phyloP scores from a whole-genome alignment of 2,797 vertebrate species.

The Cryptoblepharus egeriae region DNA sequence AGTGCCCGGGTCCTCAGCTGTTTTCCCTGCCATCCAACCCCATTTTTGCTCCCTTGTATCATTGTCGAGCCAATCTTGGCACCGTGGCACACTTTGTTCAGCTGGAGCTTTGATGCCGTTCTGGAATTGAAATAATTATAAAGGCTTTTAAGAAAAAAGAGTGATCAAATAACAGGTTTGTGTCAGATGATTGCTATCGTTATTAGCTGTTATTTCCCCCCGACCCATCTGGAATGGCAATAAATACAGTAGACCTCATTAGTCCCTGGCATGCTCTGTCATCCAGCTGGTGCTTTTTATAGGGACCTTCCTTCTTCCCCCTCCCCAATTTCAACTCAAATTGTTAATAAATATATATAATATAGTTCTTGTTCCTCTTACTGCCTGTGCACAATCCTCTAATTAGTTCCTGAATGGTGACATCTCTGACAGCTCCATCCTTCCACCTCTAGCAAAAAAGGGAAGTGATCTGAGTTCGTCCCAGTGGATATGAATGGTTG shows the following conservation, averaged over 20 bases:
- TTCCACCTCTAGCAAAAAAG: background rate
- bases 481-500: background rate
- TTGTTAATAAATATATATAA: slow-evolving; percentile 7
- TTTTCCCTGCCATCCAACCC: background rate
- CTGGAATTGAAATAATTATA: background rate
- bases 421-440: slow-evolving; percentile 36
- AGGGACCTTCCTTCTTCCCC: slow-evolving; percentile 17
- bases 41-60: background rate
- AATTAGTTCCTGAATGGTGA: slow-evolving; percentile 34
- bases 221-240: background rate
- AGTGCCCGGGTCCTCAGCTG: background rate
- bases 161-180: background rate
- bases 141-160: background rate
- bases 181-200: fast-evolving
- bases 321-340: slow-evolving; percentile 22
- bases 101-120: background rate
- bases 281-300: slow-evolving; percentile 10
- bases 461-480: background rate
- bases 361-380: slow-evolving; percentile 19
- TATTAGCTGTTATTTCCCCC: background rate
- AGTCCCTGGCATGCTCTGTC: background rate
- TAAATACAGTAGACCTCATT: slow-evolving; percentile 16
- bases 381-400: slow-evolving; percentile 7
- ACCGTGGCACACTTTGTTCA: background rate
- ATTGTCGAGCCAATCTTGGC: background rate